phyloP scores from a whole-genome alignment of 2,113 vertebrate genomes.

The Lophura nycthemera region DNA sequence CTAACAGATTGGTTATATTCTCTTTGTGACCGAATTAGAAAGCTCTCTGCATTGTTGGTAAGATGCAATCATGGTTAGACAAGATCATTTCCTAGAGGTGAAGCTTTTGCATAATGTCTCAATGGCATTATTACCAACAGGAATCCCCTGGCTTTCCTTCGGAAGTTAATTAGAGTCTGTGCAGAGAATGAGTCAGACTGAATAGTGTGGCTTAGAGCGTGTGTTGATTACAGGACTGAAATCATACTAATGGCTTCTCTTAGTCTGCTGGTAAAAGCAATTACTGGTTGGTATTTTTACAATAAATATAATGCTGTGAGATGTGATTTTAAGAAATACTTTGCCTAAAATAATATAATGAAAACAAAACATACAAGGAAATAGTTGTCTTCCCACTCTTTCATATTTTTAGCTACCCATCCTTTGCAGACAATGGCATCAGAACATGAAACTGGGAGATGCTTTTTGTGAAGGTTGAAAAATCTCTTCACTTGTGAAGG shows the following conservation, averaged over 20 bases:
- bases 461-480: neutral
- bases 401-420: accelerated
- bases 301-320: constrained; percentile 15
- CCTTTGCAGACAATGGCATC: neutral
- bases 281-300: constrained; percentile 33
- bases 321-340: constrained; percentile 38
- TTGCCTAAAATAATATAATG: constrained; percentile 6
- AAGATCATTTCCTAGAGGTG: constrained; percentile 28
- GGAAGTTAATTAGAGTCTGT: constrained; percentile 58
- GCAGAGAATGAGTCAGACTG: constrained; percentile 44
- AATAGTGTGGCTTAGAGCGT: neutral
- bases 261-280: constrained; percentile 33
- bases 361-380: neutral
- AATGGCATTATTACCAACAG: neutral
- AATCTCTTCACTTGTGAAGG: neutral
- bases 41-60: constrained; percentile 24
- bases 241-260: constrained; percentile 38
- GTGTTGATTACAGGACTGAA: constrained; percentile 46
- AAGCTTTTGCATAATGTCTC: constrained; percentile 32
- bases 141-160: constrained; percentile 46
- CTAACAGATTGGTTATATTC: neutral
- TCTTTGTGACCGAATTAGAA: neutral
- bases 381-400: neutral
- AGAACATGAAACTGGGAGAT: neutral
- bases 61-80: neutral